A percentile compares a stretch with the other conserved stretches of the same genome.
Conservation (phyloP, 2,113 vertebrate genomes). For the Natator depressus region DNA sequence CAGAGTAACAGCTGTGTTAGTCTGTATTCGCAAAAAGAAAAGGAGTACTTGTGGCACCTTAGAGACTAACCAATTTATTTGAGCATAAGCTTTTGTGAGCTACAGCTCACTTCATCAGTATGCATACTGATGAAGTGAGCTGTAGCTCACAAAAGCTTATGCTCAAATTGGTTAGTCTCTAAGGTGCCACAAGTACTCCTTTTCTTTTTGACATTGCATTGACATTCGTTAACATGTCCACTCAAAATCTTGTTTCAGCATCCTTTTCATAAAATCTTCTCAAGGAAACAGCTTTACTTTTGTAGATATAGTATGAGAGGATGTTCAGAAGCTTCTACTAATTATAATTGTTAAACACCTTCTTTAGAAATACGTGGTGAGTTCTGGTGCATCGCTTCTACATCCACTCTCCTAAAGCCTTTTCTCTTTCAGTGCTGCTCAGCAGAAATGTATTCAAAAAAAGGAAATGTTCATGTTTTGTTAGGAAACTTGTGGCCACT, state of each 20-base stretch:
- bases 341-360: background rate
- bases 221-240: background rate
- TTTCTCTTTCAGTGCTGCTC: background rate
- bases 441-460: background rate
- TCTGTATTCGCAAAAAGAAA: no score
- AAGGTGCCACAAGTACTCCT: no score
- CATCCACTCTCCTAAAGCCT: background rate
- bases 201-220: background rate
- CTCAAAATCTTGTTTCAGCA: background rate
- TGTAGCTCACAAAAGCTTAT: no score
- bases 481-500: background rate
- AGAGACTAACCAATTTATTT: no score
- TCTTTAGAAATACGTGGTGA: background rate
- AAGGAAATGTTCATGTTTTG: background rate
- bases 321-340: background rate
- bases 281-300: background rate
- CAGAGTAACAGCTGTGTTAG: no score
- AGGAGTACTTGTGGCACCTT: no score
- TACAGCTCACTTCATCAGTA: no score
- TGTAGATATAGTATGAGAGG: background rate
- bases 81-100: no score
- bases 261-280: background rate
- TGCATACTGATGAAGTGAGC: no score
- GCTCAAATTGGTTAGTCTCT: no score
- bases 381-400: background rate